Base-by-base conservation (phyloP, 92 coral and sea anemone species). In the Zoanthus solanderi region DNA sequence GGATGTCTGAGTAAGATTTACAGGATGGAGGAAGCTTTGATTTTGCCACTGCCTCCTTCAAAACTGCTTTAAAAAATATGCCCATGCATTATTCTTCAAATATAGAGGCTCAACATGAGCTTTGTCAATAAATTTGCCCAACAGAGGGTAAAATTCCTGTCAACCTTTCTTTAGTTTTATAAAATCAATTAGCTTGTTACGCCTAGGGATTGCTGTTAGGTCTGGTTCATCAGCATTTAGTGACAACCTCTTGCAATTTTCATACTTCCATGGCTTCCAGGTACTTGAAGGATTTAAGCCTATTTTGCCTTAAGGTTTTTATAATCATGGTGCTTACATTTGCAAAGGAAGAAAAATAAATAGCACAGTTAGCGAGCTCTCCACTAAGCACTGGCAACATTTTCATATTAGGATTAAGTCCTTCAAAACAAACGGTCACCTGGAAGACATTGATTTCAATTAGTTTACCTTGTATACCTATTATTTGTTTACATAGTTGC, bases 331-430 rank as follows among this genome's bases (percentile, higher is more conserved):
- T 88, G 47, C 86, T 88, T 76, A 87, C 95, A 93, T 93, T 89
- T 16, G 89, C 95, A 90, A 95, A 92, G 12, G 92, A 37, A 9
- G 94, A 89, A 92, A 92, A 89, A 87, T 71, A 89, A 17, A 89
- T 92, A 42, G 95, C 92, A 66, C 90, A 16, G 87, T 83, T 94
- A 11, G 90, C 44, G 8, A 92, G 84, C 74, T 94, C 93, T 31
- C 93, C 89, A 23, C 84, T 89, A 56, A 92, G 72, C 83, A 66
- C 48, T 78, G 87, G 91, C 58, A 91, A 66, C 92, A 73, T 91
- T 84, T 91, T 79, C 92, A 94, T 89, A 56, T 94, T 92, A 83
- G 87, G 92, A 9, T 94, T 93, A 30, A 92, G 85, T 74, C 92
- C 98, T 42, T 83, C 75, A 84, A 92, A 87, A 67, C 85, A 60